These are phyloP conservation scores for Pygoscelis antarcticus DNA, from an alignment of 2,113 vertebrate genomes.

Conservation along the genomic window DNA sequence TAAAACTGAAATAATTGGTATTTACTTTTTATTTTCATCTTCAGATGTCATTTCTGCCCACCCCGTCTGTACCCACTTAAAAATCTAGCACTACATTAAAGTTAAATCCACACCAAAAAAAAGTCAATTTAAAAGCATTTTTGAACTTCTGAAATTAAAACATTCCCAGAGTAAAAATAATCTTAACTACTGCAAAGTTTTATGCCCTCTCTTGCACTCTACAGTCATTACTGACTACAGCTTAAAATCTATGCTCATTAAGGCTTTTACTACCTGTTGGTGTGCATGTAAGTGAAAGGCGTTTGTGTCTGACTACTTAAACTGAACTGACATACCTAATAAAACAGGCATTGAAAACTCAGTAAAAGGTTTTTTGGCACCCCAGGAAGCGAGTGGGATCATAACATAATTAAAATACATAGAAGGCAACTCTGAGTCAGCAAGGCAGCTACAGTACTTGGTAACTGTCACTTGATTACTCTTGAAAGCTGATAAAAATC, in stretches of 20 bases:
- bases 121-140: constrained; percentile 15
- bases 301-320: constrained; percentile 20
- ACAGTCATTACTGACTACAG: constrained; percentile 18
- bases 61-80: neutral
- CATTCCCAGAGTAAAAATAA: constrained; percentile 50
- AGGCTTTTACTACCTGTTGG: constrained; percentile 51
- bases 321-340: constrained; percentile 26
- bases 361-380: constrained; percentile 17
- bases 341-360: neutral
- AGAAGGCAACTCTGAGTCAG: constrained; percentile 43
- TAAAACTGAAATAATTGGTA: constrained; percentile 57
- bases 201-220: constrained; percentile 32
- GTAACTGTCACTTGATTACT: constrained; percentile 51
- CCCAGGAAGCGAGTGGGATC: constrained; percentile 3
- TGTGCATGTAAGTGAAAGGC: neutral
- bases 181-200: constrained; percentile 60
- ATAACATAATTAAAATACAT: constrained; percentile 58
- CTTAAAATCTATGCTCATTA: constrained; percentile 56
- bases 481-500: constrained; percentile 48
- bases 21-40: constrained; percentile 53
- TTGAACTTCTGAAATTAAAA: constrained; percentile 39
- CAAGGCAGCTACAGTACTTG: constrained; percentile 9
- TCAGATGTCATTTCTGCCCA: constrained; percentile 41
- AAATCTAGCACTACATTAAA: neutral
- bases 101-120: neutral